These are phyloP conservation scores for Phycodurus eques DNA, from an alignment of 2,113 vertebrate species.

Conservation along the genomic window DNA sequence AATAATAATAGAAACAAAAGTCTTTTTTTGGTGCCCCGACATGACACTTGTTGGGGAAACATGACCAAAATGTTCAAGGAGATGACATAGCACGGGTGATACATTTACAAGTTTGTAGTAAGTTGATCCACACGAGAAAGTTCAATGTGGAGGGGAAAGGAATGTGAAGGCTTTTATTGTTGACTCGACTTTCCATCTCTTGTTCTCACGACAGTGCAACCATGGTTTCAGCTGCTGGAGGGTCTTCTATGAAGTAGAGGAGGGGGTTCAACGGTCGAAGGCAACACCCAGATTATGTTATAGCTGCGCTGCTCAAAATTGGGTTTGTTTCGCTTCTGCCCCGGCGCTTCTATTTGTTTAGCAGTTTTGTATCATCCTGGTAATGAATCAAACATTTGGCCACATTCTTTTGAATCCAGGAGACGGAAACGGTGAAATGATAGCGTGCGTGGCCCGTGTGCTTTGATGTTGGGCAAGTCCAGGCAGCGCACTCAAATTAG, in stretches of 20 bases:
- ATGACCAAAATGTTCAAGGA: not conserved
- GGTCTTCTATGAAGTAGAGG: slow-evolving; percentile 13
- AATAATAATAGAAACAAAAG: too few species aligned
- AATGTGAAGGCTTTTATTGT: slow-evolving; percentile 26
- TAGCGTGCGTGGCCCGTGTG: not conserved
- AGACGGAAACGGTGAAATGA: not conserved
- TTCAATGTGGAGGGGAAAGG: slow-evolving; percentile 4
- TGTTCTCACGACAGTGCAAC: slow-evolving; percentile 14
- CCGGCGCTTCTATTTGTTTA: not conserved
- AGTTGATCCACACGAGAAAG: slow-evolving; percentile 26
- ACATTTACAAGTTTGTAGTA: slow-evolving; percentile 3
- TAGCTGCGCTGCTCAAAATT: not conserved
- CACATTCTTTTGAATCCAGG: not conserved
- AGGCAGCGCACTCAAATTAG: slow-evolving; percentile 2
- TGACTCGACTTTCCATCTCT: slow-evolving; percentile 9
- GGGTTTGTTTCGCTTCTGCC: not conserved
- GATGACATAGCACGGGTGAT: not conserved
- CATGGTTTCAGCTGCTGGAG: slow-evolving; percentile 24
- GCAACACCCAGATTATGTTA: slow-evolving; percentile 35
- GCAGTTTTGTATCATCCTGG: not conserved
- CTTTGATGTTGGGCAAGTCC: not conserved
- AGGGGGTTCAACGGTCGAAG: slow-evolving; percentile 24
- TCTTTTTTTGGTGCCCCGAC: too few species aligned
- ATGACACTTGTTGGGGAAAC: too few species aligned
- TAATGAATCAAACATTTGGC: not conserved